phyloP scores from a whole-genome alignment of 2,797 vertebrate genomes.

The Gallirallus australis region DNA sequence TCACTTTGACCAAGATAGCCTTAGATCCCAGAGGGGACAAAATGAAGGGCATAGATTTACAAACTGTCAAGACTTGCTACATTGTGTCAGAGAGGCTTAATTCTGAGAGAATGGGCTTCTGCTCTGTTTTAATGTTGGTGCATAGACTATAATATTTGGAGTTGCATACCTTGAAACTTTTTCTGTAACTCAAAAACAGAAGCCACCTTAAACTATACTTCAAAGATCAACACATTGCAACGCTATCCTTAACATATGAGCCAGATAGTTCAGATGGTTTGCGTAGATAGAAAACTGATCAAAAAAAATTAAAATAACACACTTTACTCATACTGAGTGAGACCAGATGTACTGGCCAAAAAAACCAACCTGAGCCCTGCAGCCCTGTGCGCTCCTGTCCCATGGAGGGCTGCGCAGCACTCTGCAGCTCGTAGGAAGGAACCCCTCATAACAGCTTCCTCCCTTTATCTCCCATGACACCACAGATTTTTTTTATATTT shows the following conservation, averaged over 20 bases:
- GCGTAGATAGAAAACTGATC: background rate
- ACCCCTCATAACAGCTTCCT: background rate
- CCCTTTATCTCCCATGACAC: background rate
- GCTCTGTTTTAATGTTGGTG: background rate
- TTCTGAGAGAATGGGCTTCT: background rate
- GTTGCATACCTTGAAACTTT: background rate
- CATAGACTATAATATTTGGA: background rate
- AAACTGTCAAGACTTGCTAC: background rate
- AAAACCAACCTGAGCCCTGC: background rate
- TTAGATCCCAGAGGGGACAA: background rate
- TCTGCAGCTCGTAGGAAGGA: background rate
- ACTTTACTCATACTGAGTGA: background rate
- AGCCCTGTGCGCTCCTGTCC: background rate
- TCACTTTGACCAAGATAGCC: background rate
- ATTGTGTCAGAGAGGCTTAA: background rate
- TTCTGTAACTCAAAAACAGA: background rate
- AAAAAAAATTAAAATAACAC: background rate
- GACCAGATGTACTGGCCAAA: background rate
- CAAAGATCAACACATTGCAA: background rate
- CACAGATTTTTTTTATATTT: background rate
- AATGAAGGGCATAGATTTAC: background rate
- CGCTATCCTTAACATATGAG: background rate
- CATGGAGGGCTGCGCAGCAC: background rate
- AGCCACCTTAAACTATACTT: background rate
- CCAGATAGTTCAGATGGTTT: background rate